Conservation (phyloP, 2,888 invertebrate genomes). For the Leptinotarsa tumamoca region DNA sequence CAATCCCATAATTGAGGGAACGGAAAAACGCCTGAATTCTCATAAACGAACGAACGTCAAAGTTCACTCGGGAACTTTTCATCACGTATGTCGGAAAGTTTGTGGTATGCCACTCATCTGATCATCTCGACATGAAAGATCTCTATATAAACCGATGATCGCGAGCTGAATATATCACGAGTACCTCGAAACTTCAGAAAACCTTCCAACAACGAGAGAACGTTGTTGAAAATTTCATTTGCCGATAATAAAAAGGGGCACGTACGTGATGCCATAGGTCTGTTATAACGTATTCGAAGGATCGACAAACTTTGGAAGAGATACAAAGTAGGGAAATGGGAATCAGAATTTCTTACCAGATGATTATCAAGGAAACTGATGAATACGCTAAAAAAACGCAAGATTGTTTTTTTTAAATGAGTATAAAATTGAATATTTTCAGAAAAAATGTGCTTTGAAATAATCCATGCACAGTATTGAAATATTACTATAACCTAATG, state of each 20-base stretch:
- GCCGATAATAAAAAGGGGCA: background rate
- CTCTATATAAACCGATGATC: constrained; percentile 11
- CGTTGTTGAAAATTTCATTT: constrained; percentile 5
- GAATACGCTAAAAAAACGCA: too few relatives aligned
- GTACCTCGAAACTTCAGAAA: background rate
- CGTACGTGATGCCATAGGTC: constrained; percentile 4
- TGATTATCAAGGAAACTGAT: background rate
- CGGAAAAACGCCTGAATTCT: too few relatives aligned
- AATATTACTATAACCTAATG: too few relatives aligned
- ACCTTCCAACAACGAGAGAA: background rate
- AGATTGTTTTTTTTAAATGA: too few relatives aligned
- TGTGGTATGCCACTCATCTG: background rate
- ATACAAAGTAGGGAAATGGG: background rate
- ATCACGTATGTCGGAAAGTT: background rate
- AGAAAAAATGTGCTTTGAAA: too few relatives aligned
- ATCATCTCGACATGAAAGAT: constrained; percentile 10
- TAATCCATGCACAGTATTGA: too few relatives aligned
- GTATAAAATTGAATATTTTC: too few relatives aligned
- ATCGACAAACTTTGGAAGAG: background rate
- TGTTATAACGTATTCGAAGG: background rate
- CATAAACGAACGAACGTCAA: background rate
- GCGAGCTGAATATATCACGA: constrained; percentile 13
- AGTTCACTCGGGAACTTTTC: background rate
- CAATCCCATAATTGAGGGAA: too few relatives aligned
- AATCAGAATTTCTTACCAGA: background rate